Base-by-base conservation (phyloP, 2,113 vertebrate species). In the Ameiurus melas region DNA sequence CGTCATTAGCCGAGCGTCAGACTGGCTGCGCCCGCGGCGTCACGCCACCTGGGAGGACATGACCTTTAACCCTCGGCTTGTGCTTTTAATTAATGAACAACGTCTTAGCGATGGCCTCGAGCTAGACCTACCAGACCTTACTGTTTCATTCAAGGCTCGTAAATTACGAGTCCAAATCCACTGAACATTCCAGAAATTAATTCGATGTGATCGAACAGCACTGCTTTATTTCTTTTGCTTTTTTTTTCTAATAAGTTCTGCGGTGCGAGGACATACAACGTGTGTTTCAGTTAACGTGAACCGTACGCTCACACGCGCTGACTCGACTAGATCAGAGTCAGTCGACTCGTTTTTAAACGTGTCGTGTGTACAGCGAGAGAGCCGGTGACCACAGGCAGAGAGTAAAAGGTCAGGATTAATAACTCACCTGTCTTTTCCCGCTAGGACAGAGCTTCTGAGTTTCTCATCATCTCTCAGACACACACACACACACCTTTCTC, bases 31-130 rank as follows among this genome's bases (percentile, higher is more conserved):
- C 73, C 85, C 60, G 16, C 58, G 89, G 91, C 66, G 73, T 91
- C 84, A 78, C 84, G 68, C 77, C 86, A 89, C 83, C 82, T 88
- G 84, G 84, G 88, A 92, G 71, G 88, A 87, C 85, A n/a, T 86
- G 83, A 88, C 87, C 89, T 86, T 80, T 68, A 64, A 84, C 90
- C 78, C 84, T 64, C 16, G 36, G 64, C 84, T 89, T 89, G 85
- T 66, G 82, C 91, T 88, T 90, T 89, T 90, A 83, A 91, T 87
- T 92, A 87, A 91, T 89, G 85, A 91, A 80, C 57, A 70, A 43
- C 58, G 75, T 90, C 36, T 89, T 82, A 87, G 83, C 88, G 84
- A 87, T 89, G 86, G 88, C 90, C 89, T 86, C 80, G 51, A 88
- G 92, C 89, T 39, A 79, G 64, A 57, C 30, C 9, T 51, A 51